These are phyloP conservation scores for Mus spretus DNA, from an alignment of 2,797 vertebrate genomes.

Conservation along the genomic window DNA sequence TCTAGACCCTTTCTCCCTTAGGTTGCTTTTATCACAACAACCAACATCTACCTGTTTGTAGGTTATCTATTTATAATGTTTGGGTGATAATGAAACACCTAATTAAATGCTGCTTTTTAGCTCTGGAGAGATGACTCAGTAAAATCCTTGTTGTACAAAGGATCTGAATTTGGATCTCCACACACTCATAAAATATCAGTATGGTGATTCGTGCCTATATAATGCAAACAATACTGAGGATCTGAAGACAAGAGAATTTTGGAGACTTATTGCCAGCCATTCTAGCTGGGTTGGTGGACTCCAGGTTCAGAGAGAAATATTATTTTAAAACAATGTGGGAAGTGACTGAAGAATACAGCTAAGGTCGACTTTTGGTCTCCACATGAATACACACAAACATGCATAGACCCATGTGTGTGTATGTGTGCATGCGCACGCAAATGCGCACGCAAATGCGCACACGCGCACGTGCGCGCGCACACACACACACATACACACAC, in stretches of 20 bases:
- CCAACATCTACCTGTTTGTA: neutral
- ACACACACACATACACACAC: neutral
- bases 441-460: too few relatives aligned
- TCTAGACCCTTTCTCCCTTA: neutral
- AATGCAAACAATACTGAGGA: neutral
- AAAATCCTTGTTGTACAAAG: neutral
- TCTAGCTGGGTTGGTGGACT: neutral
- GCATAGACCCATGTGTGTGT: neutral
- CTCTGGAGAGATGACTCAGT: neutral
- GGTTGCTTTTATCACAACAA: neutral
- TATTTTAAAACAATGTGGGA: neutral
- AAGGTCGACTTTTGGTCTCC: neutral
- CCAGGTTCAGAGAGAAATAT: neutral
- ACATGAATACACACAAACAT: neutral
- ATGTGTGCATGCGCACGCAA: too few relatives aligned
- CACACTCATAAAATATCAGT: neutral
- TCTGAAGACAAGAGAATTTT: neutral
- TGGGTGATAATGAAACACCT: neutral
- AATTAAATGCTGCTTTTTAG: neutral
- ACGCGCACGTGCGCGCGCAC: neutral
- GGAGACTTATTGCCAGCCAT: neutral
- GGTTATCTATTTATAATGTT: neutral
- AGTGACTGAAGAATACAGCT: neutral
- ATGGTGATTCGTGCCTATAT: neutral
- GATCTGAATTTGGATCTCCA: neutral